These are phyloP conservation scores for Digitonthophagus gazella DNA, from an alignment of 2,888 invertebrate species.

Conservation along the genomic window DNA sequence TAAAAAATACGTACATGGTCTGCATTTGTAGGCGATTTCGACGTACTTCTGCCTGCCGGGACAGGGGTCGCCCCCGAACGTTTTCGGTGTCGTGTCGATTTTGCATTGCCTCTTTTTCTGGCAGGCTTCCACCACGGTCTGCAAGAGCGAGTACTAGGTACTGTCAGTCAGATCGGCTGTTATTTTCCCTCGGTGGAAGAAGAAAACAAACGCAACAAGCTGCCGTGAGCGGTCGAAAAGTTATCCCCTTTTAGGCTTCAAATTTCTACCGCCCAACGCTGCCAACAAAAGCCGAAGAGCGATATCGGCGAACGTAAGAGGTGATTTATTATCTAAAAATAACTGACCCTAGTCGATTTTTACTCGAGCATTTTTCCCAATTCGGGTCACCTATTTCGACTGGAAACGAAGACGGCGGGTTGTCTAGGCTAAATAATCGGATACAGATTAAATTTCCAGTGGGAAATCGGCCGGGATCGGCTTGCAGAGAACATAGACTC, in stretches of 20 bases:
- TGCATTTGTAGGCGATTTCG: conserved; percentile 94
- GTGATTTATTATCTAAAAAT: neutral
- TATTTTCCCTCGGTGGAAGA: conserved; percentile 32
- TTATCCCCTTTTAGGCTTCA: neutral
- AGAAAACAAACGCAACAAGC: neutral
- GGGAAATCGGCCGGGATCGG: neutral
- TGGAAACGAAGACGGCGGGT: too few species aligned
- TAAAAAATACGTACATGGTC: conserved; percentile 80
- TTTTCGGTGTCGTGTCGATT: conserved; percentile 84
- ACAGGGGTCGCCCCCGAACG: conserved; percentile 89
- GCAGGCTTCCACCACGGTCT: conserved; percentile 92
- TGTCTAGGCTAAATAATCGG: neutral
- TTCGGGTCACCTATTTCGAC: neutral
- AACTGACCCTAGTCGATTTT: neutral
- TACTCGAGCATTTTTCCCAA: too few species aligned
- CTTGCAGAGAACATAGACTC: neutral
- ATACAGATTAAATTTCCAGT: too few species aligned
- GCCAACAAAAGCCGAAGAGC: neutral
- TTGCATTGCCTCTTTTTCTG: conserved; percentile 91
- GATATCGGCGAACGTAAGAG: neutral
- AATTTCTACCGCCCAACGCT: neutral
- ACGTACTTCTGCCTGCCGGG: conserved; percentile 89
- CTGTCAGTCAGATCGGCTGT: conserved; percentile 54
- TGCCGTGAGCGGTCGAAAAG: neutral
- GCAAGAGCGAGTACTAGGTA: conserved; percentile 81